Evolutionary conservation across 2,113 vertebrate species (phyloP).

Genomic region (Laticauda laticaudata): DNA sequence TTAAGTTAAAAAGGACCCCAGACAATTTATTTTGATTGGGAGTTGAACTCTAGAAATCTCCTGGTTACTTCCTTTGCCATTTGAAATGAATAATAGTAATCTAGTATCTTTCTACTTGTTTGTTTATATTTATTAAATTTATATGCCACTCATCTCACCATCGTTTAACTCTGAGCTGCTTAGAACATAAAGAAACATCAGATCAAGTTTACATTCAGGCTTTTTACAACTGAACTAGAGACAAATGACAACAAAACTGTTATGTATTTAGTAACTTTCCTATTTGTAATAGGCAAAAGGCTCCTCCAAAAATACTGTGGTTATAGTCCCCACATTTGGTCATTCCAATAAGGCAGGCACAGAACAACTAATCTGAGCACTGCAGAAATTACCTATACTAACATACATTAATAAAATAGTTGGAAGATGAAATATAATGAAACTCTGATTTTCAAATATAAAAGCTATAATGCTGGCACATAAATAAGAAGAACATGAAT

Average conservation of each 20-base stretch:
- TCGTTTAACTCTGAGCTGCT: not conserved
- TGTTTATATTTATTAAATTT: not conserved
- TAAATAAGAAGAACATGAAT: slow-evolving; percentile 13
- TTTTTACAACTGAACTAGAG: not conserved
- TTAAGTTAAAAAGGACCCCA: not conserved
- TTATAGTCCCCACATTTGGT: not conserved
- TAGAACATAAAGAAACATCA: not conserved
- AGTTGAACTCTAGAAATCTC: not conserved
- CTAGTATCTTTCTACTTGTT: not conserved
- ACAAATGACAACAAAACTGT: not conserved
- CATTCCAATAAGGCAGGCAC: not conserved
- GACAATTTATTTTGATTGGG: not conserved
- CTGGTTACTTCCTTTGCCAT: not conserved
- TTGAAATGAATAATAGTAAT: not conserved
- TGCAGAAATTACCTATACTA: slow-evolving; percentile 1
- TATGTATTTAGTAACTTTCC: not conserved
- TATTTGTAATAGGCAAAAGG: not conserved
- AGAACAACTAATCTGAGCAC: not conserved
- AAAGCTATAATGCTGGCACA: not conserved
- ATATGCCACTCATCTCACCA: not conserved
- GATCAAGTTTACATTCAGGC: not conserved
- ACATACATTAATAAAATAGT: slow-evolving; percentile 27
- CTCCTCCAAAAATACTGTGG: not conserved
- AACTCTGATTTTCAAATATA: not conserved
- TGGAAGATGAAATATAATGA: slow-evolving; percentile 13